Evolutionary conservation across 2,797 vertebrate genomes (phyloP).

Genomic region (Zalophus californianus): DNA sequence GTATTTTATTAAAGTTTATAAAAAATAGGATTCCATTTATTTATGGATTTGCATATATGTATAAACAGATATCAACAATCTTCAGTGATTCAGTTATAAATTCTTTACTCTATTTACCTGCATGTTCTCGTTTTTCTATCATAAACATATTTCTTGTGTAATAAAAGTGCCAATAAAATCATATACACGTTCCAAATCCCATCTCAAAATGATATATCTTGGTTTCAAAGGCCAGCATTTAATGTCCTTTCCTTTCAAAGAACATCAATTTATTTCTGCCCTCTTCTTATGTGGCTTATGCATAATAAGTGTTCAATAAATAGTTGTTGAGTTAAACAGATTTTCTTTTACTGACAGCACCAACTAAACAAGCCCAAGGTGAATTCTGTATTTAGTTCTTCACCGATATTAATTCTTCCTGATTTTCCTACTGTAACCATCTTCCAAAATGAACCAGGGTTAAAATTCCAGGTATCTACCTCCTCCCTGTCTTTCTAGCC

Average conservation of each 20-base stretch:
- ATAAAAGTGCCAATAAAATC: conserved; percentile 24
- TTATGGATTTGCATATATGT: neutral
- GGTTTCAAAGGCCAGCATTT: neutral
- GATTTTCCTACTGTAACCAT: neutral
- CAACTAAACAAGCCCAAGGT: neutral
- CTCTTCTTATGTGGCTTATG: neutral
- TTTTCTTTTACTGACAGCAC: neutral
- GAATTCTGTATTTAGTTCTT: neutral
- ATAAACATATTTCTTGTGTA: conserved; percentile 1
- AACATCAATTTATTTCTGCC: neutral
- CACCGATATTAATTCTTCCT: neutral
- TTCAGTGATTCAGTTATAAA: neutral
- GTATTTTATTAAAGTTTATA: neutral
- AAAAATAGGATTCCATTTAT: neutral
- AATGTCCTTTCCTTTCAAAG: neutral
- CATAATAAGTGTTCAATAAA: neutral
- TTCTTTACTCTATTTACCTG: neutral
- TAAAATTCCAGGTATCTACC: neutral
- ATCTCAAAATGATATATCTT: neutral
- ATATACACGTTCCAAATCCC: neutral
- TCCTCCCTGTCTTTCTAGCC: neutral
- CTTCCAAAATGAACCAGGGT: neutral
- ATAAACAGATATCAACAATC: neutral
- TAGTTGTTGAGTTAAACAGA: neutral
- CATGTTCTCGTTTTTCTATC: conserved; percentile 47